phyloP scores from a whole-genome alignment of 2,113 vertebrate genomes.

The Phalacrocorax brasilianus region DNA sequence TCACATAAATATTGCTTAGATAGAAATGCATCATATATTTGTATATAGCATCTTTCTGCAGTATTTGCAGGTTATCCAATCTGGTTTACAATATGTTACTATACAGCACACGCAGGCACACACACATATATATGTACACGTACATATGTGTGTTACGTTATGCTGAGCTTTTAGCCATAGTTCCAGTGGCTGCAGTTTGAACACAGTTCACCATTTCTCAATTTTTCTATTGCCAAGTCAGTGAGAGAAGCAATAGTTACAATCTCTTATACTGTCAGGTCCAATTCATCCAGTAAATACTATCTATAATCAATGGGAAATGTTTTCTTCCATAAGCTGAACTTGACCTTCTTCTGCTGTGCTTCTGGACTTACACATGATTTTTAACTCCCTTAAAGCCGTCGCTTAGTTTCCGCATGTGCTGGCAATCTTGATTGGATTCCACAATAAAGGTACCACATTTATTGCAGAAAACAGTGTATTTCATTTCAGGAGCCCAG shows the following conservation, averaged over 20 bases:
- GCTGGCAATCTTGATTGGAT: neutral
- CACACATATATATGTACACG: rapidly evolving
- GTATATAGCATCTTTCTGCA: neutral
- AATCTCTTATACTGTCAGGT: neutral
- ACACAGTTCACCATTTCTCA: neutral
- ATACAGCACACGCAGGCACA: neutral
- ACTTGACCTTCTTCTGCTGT: neutral
- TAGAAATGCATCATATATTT: neutral
- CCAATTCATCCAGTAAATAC: neutral
- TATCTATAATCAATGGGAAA: slow-evolving; percentile 3
- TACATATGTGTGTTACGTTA: rapidly evolving
- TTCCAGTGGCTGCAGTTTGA: neutral
- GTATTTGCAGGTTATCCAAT: neutral
- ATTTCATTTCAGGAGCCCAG: neutral
- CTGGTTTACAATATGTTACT: neutral
- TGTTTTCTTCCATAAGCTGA: neutral
- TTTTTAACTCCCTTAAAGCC: neutral
- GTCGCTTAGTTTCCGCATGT: neutral
- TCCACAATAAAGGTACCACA: neutral
- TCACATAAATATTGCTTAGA: neutral
- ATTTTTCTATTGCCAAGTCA: neutral
- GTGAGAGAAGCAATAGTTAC: neutral
- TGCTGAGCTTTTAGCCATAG: neutral
- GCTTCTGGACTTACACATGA: neutral
- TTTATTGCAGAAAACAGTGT: neutral